Percentiles rank a stretch among this genome's conserved stretches.
phyloP scores from a whole-genome alignment of 2,888 invertebrate genomes.

The Endotricha flammealis region DNA sequence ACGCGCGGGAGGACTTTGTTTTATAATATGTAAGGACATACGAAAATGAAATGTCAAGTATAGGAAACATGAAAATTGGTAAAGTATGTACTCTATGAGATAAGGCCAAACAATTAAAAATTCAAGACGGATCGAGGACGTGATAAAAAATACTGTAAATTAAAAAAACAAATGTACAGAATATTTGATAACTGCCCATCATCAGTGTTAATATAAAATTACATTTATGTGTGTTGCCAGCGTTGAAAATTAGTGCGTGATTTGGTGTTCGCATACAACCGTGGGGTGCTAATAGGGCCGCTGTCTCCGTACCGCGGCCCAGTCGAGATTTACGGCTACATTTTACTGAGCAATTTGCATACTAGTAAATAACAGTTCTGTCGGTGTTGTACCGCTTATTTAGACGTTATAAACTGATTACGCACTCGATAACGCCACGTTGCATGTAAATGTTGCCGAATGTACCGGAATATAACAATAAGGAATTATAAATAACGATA shows the following conservation, averaged over 20 bases:
- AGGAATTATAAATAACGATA: conserved; percentile 23
- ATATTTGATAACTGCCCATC: no score
- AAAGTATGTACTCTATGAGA: no score
- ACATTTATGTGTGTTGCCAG: no score
- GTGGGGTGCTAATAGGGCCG: conserved; percentile 37
- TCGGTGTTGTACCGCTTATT: conserved; percentile 55
- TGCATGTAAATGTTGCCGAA: conserved; percentile 49
- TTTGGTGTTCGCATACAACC: conserved; percentile 12
- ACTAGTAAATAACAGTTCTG: conserved; percentile 55
- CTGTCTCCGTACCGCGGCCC: conserved; percentile 39
- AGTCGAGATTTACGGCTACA: conserved; percentile 48
- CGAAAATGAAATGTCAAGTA: no score
- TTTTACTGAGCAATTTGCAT: conserved; percentile 54
- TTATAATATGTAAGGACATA: no score
- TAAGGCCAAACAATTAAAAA: no score
- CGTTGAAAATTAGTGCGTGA: conserved; percentile 11
- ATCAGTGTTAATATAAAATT: no score
- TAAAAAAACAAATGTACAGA: no score
- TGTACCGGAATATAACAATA: conserved; percentile 35
- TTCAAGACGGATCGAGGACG: no score
- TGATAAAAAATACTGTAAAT: no score
- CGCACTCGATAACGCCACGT: conserved; percentile 52
- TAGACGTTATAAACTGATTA: conserved; percentile 65
- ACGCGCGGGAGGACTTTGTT: no score
- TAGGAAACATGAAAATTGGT: no score